Evolutionary conservation across 2,113 vertebrate genomes (phyloP), one percentile per base, ranked within the genome.

Genomic region (Murina feae): DNA sequence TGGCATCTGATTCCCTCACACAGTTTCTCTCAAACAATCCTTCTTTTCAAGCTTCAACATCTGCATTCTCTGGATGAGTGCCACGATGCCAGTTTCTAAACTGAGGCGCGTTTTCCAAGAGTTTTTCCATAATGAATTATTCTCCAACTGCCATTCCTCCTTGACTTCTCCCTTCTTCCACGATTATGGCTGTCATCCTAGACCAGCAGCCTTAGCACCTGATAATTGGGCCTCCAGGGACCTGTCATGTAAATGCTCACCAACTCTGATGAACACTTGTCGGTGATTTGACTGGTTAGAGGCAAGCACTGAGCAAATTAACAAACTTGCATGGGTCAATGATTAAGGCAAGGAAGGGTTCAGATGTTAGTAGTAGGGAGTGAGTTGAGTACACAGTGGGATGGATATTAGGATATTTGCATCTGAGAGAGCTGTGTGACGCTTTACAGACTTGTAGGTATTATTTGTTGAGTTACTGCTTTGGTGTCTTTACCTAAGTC

Each of bases 21-120:
- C 18, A 2, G 18, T 85, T 84, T 92, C 95, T 86, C 89, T 58
- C 51, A 86, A 84, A 42, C 8, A 86, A 58, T 49, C 72, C 35
- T 76, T 58, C 42, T 90, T 68, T 66, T 76, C n/a, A 32, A 47
- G 74, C 51, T 84, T 82, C 68, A 55, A 55, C 86, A 86, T 88
- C 97, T 86, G 78, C 28, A 68, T 79, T 86, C 6, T 37, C 82
- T 93, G 90, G 90, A 32, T 84, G 17, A 35, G 66, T 51, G 82
- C 95, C 84, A 92, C 0, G 7, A 88, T 69, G 35, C 28, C 63
- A 68, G 69, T 55, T 91, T 88, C 91, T 80, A 44, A 79, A 69
- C n/a, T 39, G 63, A 78, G 37, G 47, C 17, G 42, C 4, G 12
- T 91, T 86, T 78, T 3, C 86, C 35, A 78, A 32, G 66, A 94